Base-by-base conservation (phyloP, 2,888 invertebrate species). In the Himalopsyche kuldschensis region DNA sequence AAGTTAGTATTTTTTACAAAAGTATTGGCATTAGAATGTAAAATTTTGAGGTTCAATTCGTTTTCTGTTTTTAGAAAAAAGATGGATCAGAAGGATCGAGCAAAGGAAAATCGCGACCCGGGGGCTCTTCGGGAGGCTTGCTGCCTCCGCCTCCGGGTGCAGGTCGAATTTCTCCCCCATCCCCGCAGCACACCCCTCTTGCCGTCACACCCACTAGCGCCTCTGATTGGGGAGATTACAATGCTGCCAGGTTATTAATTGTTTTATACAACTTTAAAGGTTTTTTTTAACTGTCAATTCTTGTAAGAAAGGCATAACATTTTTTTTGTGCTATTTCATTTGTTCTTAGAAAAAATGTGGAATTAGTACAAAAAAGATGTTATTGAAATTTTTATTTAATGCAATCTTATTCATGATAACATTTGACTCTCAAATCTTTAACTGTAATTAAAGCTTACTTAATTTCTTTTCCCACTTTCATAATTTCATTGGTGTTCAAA, bases 61-160 rank as follows among this genome's bases (percentile, higher is more conserved):
- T 78, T 47, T 27, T 78, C 10, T 27, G 32, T 35, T 85, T 90
- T 17, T 88, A 97, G 97, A 97, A 97, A 93, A 97, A 97, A 90
- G 97, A 97, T 90, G 97, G 97, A 30, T 94, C 94, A 80, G 97
- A 97, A 88, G 93, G 92, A 55, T 88, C 93, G 17, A 93, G 94
- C 84, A 94, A 95, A 88, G 91, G 95, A 3, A 95, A 95, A 88
- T 89, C 92, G 84, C 93, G 94, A 87, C 90, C 89, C 0, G 90
- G 91, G 0, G 90, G 90, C 1, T 89, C 90, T 3, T 93, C 93
- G 17, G 93, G 92, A 3, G 91, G 94, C 2, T 91, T 96, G 83
- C 93, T 97, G 80, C 98, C 98, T 48, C 98, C 98, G 6, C 97
- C 98, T 11, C 96, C 97, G 0, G 94, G 95, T 69, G 91, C 94